Evolutionary conservation across 2,113 vertebrate genomes (phyloP).

Genomic region (Xenotilapia flavipinnis): DNA sequence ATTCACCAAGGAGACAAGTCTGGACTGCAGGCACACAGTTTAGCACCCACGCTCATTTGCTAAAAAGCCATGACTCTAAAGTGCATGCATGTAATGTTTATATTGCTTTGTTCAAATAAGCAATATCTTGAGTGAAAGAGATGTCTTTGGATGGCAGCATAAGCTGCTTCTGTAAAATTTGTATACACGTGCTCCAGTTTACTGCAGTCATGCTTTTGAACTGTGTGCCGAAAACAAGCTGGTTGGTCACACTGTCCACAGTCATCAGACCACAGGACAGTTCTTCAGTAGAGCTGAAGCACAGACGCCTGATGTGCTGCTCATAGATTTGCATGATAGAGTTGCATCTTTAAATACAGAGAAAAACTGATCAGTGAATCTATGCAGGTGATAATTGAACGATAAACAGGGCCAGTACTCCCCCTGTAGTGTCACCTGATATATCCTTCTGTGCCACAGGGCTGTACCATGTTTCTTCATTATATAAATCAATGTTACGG

Average conservation of each 20-base stretch:
- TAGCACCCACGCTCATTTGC: background rate
- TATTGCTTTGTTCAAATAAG: background rate
- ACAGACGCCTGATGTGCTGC: background rate
- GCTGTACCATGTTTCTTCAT: background rate
- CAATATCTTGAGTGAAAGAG: accelerated
- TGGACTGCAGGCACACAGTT: background rate
- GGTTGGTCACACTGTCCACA: background rate
- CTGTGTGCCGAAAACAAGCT: background rate
- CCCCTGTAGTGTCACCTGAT: background rate
- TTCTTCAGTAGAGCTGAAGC: background rate
- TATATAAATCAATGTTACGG: background rate
- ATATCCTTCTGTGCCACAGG: background rate
- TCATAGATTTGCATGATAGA: background rate
- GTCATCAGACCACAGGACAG: background rate
- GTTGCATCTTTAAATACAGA: background rate
- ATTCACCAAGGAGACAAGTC: background rate
- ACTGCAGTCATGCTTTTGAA: background rate
- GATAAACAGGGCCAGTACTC: accelerated
- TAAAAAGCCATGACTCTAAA: accelerated
- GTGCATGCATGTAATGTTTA: background rate
- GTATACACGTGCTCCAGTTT: background rate
- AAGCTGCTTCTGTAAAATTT: background rate
- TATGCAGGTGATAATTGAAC: background rate
- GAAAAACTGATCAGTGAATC: background rate
- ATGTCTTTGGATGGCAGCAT: background rate